A percentile compares a stretch with the other conserved stretches of the same genome.
phyloP scores from a whole-genome alignment of 2,113 vertebrate species.

The Grantiella picta region DNA sequence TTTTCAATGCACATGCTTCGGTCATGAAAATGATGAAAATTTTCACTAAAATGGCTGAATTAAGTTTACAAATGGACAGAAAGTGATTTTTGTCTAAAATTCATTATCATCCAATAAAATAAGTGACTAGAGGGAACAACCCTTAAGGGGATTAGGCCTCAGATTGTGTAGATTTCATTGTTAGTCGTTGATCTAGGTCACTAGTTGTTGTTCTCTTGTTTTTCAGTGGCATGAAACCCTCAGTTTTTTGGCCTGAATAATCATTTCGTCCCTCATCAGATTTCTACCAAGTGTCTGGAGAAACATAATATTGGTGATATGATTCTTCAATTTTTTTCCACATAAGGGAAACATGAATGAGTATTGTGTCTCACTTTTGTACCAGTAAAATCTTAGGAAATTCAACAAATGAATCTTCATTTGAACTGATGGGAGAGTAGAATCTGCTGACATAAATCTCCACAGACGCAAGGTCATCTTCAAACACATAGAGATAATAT shows the following conservation, averaged over 20 bases:
- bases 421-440: not conserved
- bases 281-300: not conserved
- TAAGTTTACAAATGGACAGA: not conserved
- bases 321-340: not conserved
- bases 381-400: not conserved
- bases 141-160: not conserved
- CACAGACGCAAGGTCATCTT: not conserved
- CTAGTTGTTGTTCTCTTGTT: rapidly evolving
- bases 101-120: not conserved
- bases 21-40: not conserved
- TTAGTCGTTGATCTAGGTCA: not conserved
- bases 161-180: not conserved
- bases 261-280: not conserved
- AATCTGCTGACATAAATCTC: not conserved
- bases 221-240: not conserved
- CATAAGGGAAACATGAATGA: not conserved
- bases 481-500: not conserved
- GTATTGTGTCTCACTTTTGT: not conserved
- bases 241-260: not conserved
- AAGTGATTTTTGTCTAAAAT: not conserved
- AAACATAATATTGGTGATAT: rapidly evolving
- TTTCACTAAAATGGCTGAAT: not conserved
- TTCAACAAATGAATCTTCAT: not conserved
- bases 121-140: not conserved
- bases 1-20: not conserved